Evolutionary conservation across 1,140 invertebrate genomes (phyloP).

Genomic region (Aphis craccivora): DNA sequence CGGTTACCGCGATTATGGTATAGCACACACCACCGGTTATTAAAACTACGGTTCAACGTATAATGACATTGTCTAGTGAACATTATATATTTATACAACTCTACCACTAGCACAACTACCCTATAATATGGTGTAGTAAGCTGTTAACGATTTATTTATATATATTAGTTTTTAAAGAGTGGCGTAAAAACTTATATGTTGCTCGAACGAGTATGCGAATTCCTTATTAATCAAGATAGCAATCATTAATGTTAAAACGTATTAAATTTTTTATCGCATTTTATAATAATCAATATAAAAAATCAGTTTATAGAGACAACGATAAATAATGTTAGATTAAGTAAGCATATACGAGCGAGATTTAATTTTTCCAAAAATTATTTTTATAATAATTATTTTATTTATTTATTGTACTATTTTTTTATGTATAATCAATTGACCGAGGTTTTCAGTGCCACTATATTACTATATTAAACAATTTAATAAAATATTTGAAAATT

Average conservation of each 20-base stretch:
- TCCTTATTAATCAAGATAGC: neutral
- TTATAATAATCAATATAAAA: neutral
- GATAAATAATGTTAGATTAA: too few relatives aligned
- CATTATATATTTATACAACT: neutral
- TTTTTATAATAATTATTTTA: too few relatives aligned
- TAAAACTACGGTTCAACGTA: slow-evolving; percentile 3
- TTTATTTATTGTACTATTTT: neutral
- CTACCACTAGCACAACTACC: neutral
- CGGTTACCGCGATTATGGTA: slow-evolving; percentile 22
- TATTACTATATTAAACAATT: neutral
- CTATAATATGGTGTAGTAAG: neutral
- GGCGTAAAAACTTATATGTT: neutral
- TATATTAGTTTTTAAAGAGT: neutral
- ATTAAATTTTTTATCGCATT: neutral
- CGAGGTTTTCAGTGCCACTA: neutral
- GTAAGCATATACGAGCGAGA: neutral
- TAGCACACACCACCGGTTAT: neutral
- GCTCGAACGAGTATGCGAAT: neutral
- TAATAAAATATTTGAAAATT: neutral
- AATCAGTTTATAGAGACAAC: neutral
- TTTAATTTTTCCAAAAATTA: neutral
- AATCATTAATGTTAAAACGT: neutral
- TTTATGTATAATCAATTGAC: neutral
- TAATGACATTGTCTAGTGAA: neutral
- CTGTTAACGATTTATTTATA: neutral